A percentile compares a stretch with the other conserved stretches of the same genome.
These are phyloP conservation scores for Tachystola acroxantha DNA, from an alignment of 2,888 invertebrate genomes.

Conservation along the genomic window DNA sequence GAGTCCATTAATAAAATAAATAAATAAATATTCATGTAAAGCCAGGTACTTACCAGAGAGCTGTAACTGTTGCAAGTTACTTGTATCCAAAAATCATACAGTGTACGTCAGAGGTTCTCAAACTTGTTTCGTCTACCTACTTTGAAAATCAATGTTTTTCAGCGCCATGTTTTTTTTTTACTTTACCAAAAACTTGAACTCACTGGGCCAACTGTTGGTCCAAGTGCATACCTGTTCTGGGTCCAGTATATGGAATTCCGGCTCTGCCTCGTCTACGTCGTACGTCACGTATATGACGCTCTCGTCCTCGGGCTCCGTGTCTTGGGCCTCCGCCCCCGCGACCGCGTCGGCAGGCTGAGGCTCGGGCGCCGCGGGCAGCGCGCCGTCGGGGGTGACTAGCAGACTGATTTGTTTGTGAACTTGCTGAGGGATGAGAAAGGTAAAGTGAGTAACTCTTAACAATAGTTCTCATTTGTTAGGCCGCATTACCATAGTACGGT, in stretches of 20 bases:
- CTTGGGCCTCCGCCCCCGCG: conserved; percentile 2
- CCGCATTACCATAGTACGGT: not conserved
- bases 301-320: conserved; percentile 28
- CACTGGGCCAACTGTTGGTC: too few species aligned
- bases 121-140: too few species aligned
- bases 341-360: not conserved
- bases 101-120: too few species aligned
- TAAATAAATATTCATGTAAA: too few species aligned
- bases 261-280: conserved; percentile 41
- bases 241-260: conserved; percentile 47
- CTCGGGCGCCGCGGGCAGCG: not conserved
- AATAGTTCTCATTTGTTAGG: not conserved
- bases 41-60: too few species aligned
- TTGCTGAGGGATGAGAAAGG: conserved; percentile 28
- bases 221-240: conserved; percentile 53
- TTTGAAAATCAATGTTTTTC: too few species aligned
- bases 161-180: too few species aligned
- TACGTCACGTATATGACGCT: conserved; percentile 67
- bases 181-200: too few species aligned
- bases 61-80: too few species aligned
- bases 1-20: too few species aligned
- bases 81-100: too few species aligned
- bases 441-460: not conserved
- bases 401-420: conserved; percentile 55
- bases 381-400: conserved; percentile 35